Evolutionary conservation across 2,888 invertebrate species (phyloP).

Genomic region (Drosophila macrothrix): DNA sequence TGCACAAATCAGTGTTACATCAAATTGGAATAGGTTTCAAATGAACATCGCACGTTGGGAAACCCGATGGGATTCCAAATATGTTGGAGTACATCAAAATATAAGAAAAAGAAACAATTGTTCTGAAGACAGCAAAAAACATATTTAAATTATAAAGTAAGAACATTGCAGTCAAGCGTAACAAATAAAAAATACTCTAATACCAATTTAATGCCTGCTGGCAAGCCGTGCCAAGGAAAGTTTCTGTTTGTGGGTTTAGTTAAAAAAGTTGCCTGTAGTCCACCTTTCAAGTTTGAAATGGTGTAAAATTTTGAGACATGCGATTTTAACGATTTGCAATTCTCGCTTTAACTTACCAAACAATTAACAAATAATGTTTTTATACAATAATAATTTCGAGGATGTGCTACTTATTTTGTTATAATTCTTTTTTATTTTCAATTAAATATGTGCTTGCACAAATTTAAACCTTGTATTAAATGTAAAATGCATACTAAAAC

Average conservation of each 20-base stretch:
- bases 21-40: not conserved
- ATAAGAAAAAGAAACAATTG: not conserved
- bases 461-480: constrained; percentile 16
- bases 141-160: not conserved
- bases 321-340: not conserved
- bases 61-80: not conserved
- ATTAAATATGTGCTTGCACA: not conserved
- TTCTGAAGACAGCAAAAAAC: not conserved
- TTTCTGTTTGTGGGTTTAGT: not conserved
- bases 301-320: not conserved
- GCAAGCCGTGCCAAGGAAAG: not conserved
- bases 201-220: not conserved
- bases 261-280: not conserved
- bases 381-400: not conserved
- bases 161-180: not conserved
- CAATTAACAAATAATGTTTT: not conserved
- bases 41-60: not conserved
- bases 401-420: not conserved
- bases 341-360: not conserved
- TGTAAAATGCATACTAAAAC: constrained; percentile 19
- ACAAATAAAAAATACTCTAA: not conserved
- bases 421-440: not conserved
- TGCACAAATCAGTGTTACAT: not conserved
- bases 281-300: not conserved
- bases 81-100: not conserved